Evolutionary conservation across 2,888 invertebrate species (phyloP).

Genomic region (Nomada fabriciana): DNA sequence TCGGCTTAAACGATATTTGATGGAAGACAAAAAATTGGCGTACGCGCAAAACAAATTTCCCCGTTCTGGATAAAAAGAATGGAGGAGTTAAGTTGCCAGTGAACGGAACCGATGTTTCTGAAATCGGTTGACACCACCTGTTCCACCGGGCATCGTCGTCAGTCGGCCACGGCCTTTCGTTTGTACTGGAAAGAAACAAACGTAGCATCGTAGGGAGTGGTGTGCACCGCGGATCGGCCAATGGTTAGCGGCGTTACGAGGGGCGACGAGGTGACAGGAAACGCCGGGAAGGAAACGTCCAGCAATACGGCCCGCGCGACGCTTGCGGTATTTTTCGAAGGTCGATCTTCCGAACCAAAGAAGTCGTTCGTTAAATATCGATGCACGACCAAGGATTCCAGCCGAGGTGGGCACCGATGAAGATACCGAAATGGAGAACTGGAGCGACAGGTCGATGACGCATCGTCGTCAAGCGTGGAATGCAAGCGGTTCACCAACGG

Average conservation of each 20-base stretch:
- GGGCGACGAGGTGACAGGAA: conserved; percentile 54
- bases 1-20: no score
- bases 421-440: conserved; percentile 33
- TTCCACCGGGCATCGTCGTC: conserved; percentile 53
- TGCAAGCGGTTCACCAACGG: background rate
- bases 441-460: background rate
- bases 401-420: no score
- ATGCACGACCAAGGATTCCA: conserved; percentile 34
- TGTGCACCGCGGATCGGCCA: conserved; percentile 30
- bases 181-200: conserved; percentile 54
- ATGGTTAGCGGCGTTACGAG: conserved; percentile 13
- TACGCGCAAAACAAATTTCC: background rate
- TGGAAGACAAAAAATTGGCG: no score
- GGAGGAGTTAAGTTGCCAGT: background rate
- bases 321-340: conserved; percentile 58
- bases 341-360: conserved; percentile 50
- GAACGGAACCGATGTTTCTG: conserved; percentile 62
- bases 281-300: conserved; percentile 59
- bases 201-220: conserved; percentile 27
- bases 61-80: background rate
- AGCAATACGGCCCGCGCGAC: conserved; percentile 46
- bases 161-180: conserved; percentile 63
- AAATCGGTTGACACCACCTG: conserved; percentile 73
- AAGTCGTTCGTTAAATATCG: conserved; percentile 51
- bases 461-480: background rate